A percentile compares a stretch with the other conserved stretches of the same genome.
phyloP scores from a whole-genome alignment of 2,113 vertebrate species.

The Chinchilla lanigera region DNA sequence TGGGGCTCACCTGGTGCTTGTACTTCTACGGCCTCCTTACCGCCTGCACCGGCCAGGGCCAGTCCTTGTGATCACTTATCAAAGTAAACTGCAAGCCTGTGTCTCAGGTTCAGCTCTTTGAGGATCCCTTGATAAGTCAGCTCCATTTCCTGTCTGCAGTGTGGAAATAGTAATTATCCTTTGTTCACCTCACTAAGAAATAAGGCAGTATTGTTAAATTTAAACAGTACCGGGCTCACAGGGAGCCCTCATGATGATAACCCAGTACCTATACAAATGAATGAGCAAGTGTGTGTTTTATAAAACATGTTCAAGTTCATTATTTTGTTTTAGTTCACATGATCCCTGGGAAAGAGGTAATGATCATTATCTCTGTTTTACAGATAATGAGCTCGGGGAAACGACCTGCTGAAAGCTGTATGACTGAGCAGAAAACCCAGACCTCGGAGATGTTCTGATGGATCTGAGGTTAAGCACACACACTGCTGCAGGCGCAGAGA shows the following conservation, averaged over 20 bases:
- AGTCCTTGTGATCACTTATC: background rate
- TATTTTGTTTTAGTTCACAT: background rate
- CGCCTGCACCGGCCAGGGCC: background rate
- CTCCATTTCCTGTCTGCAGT: background rate
- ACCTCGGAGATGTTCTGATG: rapidly evolving
- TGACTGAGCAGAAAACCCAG: background rate
- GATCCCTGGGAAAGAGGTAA: background rate
- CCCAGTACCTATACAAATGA: background rate
- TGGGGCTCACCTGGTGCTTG: background rate
- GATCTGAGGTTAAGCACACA: background rate
- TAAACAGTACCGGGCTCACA: background rate
- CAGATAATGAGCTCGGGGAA: background rate
- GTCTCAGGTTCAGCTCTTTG: background rate
- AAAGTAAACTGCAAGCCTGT: background rate
- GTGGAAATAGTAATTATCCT: background rate
- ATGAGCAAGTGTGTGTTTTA: background rate
- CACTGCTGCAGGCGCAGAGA: background rate
- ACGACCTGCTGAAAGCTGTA: background rate
- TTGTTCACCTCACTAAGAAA: background rate
- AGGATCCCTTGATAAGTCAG: background rate
- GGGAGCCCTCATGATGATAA: background rate
- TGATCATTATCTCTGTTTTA: background rate
- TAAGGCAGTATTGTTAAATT: background rate
- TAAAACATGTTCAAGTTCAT: background rate
- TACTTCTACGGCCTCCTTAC: background rate